phyloP scores from a whole-genome alignment of 2,888 invertebrate genomes.

The Ommatoiulus sabulosus region DNA sequence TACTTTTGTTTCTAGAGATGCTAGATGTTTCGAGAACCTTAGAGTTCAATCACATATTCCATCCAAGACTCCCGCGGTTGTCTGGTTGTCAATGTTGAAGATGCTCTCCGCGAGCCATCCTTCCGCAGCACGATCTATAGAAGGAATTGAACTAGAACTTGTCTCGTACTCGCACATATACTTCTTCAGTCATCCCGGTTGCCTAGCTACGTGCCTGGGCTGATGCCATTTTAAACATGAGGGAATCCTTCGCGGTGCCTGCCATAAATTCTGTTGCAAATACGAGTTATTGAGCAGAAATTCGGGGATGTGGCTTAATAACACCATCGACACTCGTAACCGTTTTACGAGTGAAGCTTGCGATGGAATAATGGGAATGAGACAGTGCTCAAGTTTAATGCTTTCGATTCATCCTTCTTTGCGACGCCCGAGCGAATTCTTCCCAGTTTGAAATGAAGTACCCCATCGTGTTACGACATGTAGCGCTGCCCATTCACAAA shows the following conservation, averaged over 20 bases:
- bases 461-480: background rate
- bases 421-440: background rate
- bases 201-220: conserved; percentile 19
- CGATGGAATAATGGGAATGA: background rate
- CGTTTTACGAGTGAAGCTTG: background rate
- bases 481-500: background rate
- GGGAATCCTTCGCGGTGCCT: background rate
- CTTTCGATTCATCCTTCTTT: background rate
- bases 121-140: background rate
- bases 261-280: conserved; percentile 1
- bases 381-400: background rate
- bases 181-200: background rate
- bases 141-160: background rate
- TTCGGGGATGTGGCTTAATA: background rate
- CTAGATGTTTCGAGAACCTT: too few relatives aligned
- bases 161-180: background rate
- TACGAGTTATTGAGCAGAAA: background rate
- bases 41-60: conserved; percentile 10
- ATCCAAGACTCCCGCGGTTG: background rate
- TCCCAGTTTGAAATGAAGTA: background rate
- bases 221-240: conserved; percentile 19
- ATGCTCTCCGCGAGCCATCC: background rate
- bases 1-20: too few relatives aligned
- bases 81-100: too few relatives aligned
- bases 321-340: background rate